Evolutionary conservation across 2,888 invertebrate genomes (phyloP).

Genomic region (Eilema sororculum): DNA sequence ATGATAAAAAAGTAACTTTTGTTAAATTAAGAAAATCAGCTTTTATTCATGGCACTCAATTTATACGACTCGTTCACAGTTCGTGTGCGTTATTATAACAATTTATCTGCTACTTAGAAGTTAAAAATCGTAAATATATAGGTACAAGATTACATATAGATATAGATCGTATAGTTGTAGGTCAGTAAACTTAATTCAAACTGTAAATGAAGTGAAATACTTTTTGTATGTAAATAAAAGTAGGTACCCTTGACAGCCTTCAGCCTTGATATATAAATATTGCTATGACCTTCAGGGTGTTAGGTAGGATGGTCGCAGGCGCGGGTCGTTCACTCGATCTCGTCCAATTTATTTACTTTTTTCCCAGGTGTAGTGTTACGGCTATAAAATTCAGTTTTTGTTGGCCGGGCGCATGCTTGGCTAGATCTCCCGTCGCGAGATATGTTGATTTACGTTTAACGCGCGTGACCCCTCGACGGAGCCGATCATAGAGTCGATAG

Average conservation of each 20-base stretch:
- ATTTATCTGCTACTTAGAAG: neutral
- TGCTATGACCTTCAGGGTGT: constrained; percentile 61
- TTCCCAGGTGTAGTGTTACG: constrained; percentile 83
- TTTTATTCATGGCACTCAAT: neutral
- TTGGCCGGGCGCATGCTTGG: constrained; percentile 79
- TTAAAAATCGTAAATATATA: too few relatives aligned
- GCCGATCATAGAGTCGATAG: constrained; percentile 86
- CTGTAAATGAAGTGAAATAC: constrained; percentile 21
- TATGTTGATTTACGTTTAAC: constrained; percentile 87
- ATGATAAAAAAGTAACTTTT: neutral
- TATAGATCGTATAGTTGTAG: too few relatives aligned
- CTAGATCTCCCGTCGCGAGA: constrained; percentile 86
- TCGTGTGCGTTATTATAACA: neutral
- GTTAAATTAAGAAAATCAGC: neutral
- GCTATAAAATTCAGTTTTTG: constrained; percentile 85
- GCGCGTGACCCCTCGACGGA: constrained; percentile 85
- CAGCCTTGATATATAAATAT: too few relatives aligned
- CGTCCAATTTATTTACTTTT: constrained; percentile 83
- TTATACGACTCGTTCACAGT: neutral
- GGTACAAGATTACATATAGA: too few relatives aligned
- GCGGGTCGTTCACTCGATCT: constrained; percentile 73
- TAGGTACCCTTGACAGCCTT: constrained; percentile 50
- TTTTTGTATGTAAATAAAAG: constrained; percentile 45
- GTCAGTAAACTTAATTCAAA: neutral
- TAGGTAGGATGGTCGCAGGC: constrained; percentile 60